These are phyloP conservation scores for Mythimna albipuncta DNA, from an alignment of 2,888 invertebrate species.

Conservation along the genomic window DNA sequence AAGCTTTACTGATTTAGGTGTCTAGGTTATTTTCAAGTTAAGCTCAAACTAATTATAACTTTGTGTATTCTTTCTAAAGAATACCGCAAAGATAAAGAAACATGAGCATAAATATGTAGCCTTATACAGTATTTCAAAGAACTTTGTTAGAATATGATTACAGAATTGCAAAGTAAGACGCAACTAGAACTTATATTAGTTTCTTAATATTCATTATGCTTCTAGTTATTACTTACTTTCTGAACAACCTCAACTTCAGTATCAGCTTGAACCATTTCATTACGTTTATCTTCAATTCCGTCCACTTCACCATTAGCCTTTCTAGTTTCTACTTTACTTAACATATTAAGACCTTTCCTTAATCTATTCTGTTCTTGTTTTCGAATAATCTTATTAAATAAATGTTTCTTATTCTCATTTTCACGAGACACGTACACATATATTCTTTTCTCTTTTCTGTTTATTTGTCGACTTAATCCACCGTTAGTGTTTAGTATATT, in stretches of 20 bases:
- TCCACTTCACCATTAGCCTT: conserved; percentile 36
- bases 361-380: conserved; percentile 29
- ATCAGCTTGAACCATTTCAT: conserved; percentile 65
- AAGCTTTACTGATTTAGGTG: background rate
- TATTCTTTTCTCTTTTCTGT: conserved; percentile 62
- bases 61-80: background rate
- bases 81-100: conserved; percentile 20
- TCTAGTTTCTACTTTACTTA: conserved; percentile 43
- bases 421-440: conserved; percentile 71
- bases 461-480: conserved; percentile 57
- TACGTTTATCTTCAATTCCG: conserved; percentile 49
- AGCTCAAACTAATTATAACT: conserved; percentile 19
- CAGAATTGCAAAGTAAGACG: conserved; percentile 5
- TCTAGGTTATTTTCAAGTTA: background rate
- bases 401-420: conserved; percentile 38
- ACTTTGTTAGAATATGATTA: conserved; percentile 27
- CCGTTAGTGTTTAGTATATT: conserved; percentile 63
- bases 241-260: conserved; percentile 58
- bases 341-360: conserved; percentile 51
- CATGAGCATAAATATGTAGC: conserved; percentile 13
- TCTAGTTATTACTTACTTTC: conserved; percentile 65
- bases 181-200: conserved; percentile 10
- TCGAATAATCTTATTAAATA: conserved; percentile 17
- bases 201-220: conserved; percentile 7
- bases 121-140: conserved; percentile 18